phyloP scores from a whole-genome alignment of 2,797 vertebrate genomes.

The Anguilla pacifica region DNA sequence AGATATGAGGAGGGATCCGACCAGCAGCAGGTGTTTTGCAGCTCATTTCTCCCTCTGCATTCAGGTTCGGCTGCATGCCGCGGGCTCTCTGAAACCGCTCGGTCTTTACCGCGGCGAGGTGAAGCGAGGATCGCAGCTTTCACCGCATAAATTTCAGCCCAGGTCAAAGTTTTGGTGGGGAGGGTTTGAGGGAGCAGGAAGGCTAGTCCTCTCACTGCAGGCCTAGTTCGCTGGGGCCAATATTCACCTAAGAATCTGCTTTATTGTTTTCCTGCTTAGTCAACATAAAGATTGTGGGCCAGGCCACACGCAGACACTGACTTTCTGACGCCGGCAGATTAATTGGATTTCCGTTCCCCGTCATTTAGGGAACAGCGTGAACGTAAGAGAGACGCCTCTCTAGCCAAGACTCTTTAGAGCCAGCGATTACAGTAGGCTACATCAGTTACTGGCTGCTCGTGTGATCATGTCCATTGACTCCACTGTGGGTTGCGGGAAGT shows the following conservation, averaged over 20 bases:
- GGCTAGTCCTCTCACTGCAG: slow-evolving; percentile 19
- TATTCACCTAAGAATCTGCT: slow-evolving; percentile 25
- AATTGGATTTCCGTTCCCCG: slow-evolving; percentile 21
- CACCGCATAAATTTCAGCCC: not conserved
- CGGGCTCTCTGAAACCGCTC: not conserved
- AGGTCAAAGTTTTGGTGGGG: slow-evolving; percentile 36
- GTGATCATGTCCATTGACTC: not conserved
- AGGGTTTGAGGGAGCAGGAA: not conserved
- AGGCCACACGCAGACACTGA: not conserved
- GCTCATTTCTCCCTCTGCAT: not conserved
- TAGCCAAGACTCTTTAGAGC: not conserved
- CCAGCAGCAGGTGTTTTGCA: not conserved
- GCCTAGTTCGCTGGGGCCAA: slow-evolving; percentile 32
- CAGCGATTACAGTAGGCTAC: not conserved
- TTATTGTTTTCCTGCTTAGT: slow-evolving; percentile 1
- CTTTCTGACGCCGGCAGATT: slow-evolving; percentile 6
- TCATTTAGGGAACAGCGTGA: not conserved
- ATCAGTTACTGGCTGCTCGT: not conserved
- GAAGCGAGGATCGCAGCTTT: not conserved
- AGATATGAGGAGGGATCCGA: slow-evolving; percentile 37
- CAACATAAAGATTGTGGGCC: not conserved
- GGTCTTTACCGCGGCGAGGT: not conserved
- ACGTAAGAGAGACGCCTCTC: not conserved
- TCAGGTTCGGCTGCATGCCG: slow-evolving; percentile 31
- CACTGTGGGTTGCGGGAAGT: not conserved